Evolutionary conservation across 2,797 vertebrate genomes (phyloP).

Genomic region (Heterohyrax brucei): DNA sequence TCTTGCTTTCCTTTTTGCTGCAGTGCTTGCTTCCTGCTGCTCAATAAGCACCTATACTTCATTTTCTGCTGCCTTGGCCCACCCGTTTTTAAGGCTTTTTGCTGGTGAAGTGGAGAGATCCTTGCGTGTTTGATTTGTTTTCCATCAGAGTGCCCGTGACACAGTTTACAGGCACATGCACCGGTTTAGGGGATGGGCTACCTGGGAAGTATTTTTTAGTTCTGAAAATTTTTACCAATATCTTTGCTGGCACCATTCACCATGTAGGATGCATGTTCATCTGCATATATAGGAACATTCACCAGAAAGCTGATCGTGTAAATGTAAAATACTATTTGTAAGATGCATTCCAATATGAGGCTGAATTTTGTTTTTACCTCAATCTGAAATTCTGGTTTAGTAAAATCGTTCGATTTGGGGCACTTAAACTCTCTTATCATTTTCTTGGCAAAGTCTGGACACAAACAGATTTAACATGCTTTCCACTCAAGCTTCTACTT

Average conservation of each 20-base stretch:
- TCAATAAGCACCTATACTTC: slow-evolving; percentile 14
- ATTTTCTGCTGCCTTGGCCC: slow-evolving; percentile 32
- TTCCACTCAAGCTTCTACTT: slow-evolving; percentile 82
- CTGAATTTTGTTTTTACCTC: slow-evolving; percentile 9
- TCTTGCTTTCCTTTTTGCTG: not conserved
- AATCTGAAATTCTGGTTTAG: slow-evolving; percentile 82
- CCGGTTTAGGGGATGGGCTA: slow-evolving; percentile 5
- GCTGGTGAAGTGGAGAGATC: not conserved
- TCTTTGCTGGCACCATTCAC: not conserved
- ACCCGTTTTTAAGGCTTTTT: slow-evolving; percentile 56
- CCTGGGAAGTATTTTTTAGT: slow-evolving; percentile 46
- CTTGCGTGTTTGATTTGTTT: not conserved
- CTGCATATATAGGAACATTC: slow-evolving; percentile 32
- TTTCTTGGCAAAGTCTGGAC: slow-evolving; percentile 85
- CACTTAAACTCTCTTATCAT: slow-evolving; percentile 79
- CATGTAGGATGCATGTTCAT: slow-evolving; percentile 5
- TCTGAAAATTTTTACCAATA: slow-evolving; percentile 51
- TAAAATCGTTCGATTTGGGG: slow-evolving; percentile 79
- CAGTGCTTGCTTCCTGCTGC: not conserved
- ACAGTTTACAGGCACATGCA: not conserved
- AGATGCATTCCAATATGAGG: slow-evolving; percentile 65
- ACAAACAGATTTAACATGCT: slow-evolving; percentile 83
- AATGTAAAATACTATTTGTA: slow-evolving; percentile 72
- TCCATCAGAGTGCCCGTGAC: not conserved
- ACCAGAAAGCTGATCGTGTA: slow-evolving; percentile 33